Base-by-base conservation (phyloP, 2,888 invertebrate species). In the Agrochola litura region DNA sequence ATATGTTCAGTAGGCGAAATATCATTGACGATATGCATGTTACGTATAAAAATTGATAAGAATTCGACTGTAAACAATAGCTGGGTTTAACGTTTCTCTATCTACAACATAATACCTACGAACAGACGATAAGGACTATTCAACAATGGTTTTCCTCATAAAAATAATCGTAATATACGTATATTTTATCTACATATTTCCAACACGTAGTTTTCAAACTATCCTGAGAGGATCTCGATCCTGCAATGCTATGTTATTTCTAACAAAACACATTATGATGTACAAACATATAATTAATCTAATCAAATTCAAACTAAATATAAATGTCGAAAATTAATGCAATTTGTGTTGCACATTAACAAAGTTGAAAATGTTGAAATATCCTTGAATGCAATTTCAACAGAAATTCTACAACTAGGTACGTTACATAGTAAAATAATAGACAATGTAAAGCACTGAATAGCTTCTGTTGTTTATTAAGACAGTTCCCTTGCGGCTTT, bases 401-500 rank as follows among this genome's bases (percentile, higher is more conserved):
- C 81, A 85, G 56, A 73, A 79, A 76, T 78, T 73, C 75, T 73
- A 75, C 49, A 76, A 76, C 73, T 77, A 54, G 22, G 63, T 37
- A 41, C 30, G 76, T 81, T 84, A 82, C 77, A 79, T 77, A 85
- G 77, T 82, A 71, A 81, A 77, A 76, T 79, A 76, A 81, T 77
- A 64, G 75, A 86, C 80, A 84, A 81, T 81, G 73, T 58, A 78
- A 67, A 71, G 56, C 77, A 72, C 66, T 78, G 73, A 77, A 78
- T 81, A 75, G 74, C 77, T 82, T 72, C 76, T 74, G 78, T 86
- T 80, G 52, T 79, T 81, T 80, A 81, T 73, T 75, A 69, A 78
- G 77, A 82, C 77, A 83, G 82, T 88, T 86, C 87, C 79, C 80
- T 89, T 73, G 83, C 87, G 78, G 83, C 77, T 86, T 93, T 93